These are phyloP conservation scores for Muntiacus reevesi DNA, from an alignment of 2,113 vertebrate species.

Conservation along the genomic window DNA sequence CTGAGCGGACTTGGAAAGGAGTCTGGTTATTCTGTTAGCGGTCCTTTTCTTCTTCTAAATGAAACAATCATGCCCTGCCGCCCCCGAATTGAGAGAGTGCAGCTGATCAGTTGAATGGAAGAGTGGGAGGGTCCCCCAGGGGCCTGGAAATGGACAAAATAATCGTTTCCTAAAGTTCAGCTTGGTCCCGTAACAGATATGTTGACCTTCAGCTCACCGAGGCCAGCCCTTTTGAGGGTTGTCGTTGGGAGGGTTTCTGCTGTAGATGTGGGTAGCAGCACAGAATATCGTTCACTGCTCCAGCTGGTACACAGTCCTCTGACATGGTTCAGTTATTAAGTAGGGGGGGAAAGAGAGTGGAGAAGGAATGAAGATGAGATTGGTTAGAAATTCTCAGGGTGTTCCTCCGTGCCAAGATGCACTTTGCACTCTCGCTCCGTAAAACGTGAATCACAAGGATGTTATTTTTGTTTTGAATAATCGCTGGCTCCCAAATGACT, in stretches of 20 bases:
- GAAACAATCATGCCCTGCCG: fast-evolving
- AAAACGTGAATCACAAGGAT: not conserved
- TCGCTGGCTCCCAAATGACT: not conserved
- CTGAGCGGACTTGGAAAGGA: not conserved
- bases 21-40: not conserved
- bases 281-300: fast-evolving
- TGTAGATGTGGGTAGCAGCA: fast-evolving
- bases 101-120: not conserved
- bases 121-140: not conserved
- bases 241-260: fast-evolving
- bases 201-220: not conserved
- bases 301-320: fast-evolving
- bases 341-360: fast-evolving
- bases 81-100: not conserved
- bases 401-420: not conserved
- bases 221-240: fast-evolving
- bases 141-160: not conserved
- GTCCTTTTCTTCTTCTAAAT: not conserved
- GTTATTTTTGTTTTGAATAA: not conserved
- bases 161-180: not conserved
- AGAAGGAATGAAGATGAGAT: not conserved
- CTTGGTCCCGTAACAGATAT: not conserved
- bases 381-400: not conserved
- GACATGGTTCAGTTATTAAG: fast-evolving
- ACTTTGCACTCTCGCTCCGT: not conserved